These are phyloP conservation scores for Tyrannus savana DNA, from an alignment of 2,113 vertebrate genomes.

Conservation along the genomic window DNA sequence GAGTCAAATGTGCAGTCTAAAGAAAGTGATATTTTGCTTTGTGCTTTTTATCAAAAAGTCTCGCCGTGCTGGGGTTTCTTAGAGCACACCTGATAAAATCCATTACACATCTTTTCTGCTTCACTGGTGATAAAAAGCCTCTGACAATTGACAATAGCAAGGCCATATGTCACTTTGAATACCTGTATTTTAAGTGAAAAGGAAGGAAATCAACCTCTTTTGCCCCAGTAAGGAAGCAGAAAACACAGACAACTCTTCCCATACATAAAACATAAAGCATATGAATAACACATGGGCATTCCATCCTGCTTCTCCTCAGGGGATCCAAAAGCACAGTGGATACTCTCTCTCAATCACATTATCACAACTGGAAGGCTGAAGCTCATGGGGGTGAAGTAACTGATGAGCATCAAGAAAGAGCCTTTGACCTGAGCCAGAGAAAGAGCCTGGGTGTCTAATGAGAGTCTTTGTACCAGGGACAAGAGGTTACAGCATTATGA, in stretches of 20 bases:
- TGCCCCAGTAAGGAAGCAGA: neutral
- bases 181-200: neutral
- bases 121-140: neutral
- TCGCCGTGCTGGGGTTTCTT: neutral
- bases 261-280: neutral
- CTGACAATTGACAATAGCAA: neutral
- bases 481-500: neutral
- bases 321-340: neutral
- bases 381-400: neutral
- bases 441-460: neutral
- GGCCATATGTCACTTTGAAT: neutral
- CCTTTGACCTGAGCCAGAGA: neutral
- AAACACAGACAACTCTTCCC: neutral
- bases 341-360: neutral
- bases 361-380: neutral
- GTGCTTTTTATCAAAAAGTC: neutral
- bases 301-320: neutral
- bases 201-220: neutral
- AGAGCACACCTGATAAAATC: conserved; percentile 30
- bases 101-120: neutral
- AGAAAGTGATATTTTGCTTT: neutral
- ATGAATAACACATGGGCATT: neutral
- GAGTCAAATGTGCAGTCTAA: neutral
- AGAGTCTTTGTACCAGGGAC: neutral
- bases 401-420: neutral